phyloP scores from a whole-genome alignment of 2,113 vertebrate species.

The Gavia stellata region DNA sequence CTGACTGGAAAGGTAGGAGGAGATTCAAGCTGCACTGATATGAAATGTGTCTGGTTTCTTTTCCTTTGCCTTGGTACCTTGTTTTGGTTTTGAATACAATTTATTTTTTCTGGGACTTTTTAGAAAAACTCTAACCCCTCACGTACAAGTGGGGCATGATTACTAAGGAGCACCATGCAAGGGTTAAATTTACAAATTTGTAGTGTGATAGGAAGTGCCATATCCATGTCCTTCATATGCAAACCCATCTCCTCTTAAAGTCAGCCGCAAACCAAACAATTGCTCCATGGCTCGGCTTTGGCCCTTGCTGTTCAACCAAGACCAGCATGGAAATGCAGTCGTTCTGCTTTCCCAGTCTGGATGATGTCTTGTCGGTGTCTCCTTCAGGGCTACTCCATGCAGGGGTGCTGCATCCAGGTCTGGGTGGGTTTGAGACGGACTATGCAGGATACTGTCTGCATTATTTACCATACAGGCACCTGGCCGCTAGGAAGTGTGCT shows the following conservation, averaged over 20 bases:
- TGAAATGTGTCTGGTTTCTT: not conserved
- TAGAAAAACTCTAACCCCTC: not conserved
- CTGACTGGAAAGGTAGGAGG: not conserved
- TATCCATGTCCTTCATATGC: not conserved
- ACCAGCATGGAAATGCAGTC: not conserved
- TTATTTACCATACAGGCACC: not conserved
- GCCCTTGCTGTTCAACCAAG: not conserved
- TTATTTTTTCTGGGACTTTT: not conserved
- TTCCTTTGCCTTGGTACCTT: not conserved
- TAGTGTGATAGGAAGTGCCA: not conserved
- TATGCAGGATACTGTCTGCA: not conserved
- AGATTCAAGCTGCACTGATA: not conserved
- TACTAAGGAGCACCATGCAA: not conserved
- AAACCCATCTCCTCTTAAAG: not conserved
- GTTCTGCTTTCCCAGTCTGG: not conserved
- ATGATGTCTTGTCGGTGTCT: not conserved
- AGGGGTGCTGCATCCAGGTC: not conserved
- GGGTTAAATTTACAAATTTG: not conserved
- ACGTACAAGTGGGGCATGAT: not conserved
- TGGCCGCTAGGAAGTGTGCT: not conserved
- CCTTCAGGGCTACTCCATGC: not conserved
- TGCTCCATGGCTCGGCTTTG: not conserved
- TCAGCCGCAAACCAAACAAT: rapidly evolving
- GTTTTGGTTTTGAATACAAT: not conserved
- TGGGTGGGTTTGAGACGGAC: not conserved